Base-by-base conservation (phyloP, 2,797 vertebrate genomes). In the Glossophaga mutica region DNA sequence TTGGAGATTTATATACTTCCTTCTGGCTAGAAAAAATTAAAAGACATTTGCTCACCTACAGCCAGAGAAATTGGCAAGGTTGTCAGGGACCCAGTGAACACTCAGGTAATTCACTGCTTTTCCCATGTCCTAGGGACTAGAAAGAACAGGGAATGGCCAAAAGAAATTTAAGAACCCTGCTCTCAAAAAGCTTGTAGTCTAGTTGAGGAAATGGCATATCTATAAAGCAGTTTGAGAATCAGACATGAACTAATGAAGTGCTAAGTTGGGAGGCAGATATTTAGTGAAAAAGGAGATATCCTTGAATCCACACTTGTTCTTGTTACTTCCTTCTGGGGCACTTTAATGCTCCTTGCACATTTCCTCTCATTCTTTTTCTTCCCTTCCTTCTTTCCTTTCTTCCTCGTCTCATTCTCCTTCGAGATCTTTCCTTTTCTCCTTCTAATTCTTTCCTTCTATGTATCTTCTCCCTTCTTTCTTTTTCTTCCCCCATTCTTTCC, bases 341-440 rank as follows among this genome's bases (percentile, higher is more conserved):
- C 19, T 11, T 21, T 1, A 4, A 7, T 29, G 0, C n/a, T 2
- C n/a, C 21, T 9, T 0, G 3, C 15, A 7, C 9, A 1, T 52
- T n/a, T 24, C n/a, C n/a, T 21, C n/a, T 14, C 39, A 5, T 44
- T 78, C 24, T 16, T 37, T 11, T 44, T 50, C 57, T n/a, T 8
- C 37, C 9, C 65, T 46, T 55, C 29, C 21, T 4, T 34, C 52
- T 6, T 16, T 70, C 34, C 44, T 29, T 11, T 5, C 70, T 55
- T 50, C 29, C 24, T n/a, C 16, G 21, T n/a, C 29, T n/a, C 18
- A n/a, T 44, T 77, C 29, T 22, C 12, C 42, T 7, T 12, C 12
- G 29, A 77, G 32, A 44, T 34, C 44, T 50, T 50, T 44, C 8
- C 9, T 89, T 26, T 73, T 7, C 44, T 77, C 42, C 32, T 37